A percentile compares a stretch with the other conserved stretches of the same genome.
Evolutionary conservation across 92 coral and sea anemone genomes (phyloP).

Genomic region (Phenganax subtilis): DNA sequence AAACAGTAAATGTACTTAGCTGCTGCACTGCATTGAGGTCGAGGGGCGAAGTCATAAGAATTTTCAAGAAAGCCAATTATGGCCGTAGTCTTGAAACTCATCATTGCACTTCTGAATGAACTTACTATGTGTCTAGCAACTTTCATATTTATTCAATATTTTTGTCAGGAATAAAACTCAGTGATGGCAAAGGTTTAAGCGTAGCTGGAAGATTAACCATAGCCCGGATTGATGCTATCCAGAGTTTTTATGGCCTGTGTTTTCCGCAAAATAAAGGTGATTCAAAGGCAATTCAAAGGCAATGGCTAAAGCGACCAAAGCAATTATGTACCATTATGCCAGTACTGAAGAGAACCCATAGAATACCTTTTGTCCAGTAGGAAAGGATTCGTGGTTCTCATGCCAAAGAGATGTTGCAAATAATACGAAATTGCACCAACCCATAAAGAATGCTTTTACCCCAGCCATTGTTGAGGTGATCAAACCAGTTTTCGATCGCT

Average conservation of each 20-base stretch:
- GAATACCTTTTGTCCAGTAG: slow-evolving; percentile 45
- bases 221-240: slow-evolving; percentile 42
- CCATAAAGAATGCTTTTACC: slow-evolving; percentile 38
- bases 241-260: slow-evolving; percentile 49
- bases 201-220: slow-evolving; percentile 50
- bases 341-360: slow-evolving; percentile 43
- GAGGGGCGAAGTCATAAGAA: too few relatives aligned
- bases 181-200: slow-evolving; percentile 47
- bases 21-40: too few relatives aligned
- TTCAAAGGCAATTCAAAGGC: slow-evolving; percentile 40
- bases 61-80: too few relatives aligned
- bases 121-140: not conserved
- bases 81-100: too few relatives aligned
- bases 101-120: too few relatives aligned
- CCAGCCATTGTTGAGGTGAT: slow-evolving; percentile 47
- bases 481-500: slow-evolving; percentile 48
- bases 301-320: slow-evolving; percentile 47
- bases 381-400: slow-evolving; percentile 48
- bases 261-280: slow-evolving; percentile 44
- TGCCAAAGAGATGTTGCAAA: slow-evolving; percentile 49
- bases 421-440: slow-evolving; percentile 19
- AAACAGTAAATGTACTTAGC: not conserved
- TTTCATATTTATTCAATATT: not conserved
- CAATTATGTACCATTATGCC: slow-evolving; percentile 51
- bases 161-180: slow-evolving; percentile 40